These are phyloP conservation scores for Sinocyclocheilus anshuiensis DNA, from an alignment of 2,113 vertebrate species.

Conservation along the genomic window DNA sequence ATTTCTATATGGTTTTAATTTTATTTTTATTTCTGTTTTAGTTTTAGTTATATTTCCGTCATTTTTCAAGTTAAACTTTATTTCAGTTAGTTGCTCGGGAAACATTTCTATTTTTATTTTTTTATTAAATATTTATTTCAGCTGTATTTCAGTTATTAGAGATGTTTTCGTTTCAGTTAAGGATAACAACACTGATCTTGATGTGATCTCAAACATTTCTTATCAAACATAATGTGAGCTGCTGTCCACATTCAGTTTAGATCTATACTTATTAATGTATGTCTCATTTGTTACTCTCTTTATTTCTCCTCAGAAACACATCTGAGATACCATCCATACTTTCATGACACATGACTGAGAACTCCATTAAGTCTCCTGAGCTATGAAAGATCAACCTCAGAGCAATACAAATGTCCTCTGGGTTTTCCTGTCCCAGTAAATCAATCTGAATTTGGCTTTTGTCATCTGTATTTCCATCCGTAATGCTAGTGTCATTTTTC, in stretches of 20 bases:
- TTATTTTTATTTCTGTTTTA: too few relatives aligned
- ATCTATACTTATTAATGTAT: not conserved
- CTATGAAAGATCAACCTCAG: not conserved
- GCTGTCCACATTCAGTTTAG: not conserved
- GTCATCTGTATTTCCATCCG: constrained; percentile 2
- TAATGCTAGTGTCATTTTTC: not conserved
- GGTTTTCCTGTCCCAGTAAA: not conserved
- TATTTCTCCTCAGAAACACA: not conserved
- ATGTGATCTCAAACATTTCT: not conserved
- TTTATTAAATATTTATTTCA: not conserved
- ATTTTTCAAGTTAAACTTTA: too few relatives aligned
- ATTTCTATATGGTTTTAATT: too few relatives aligned
- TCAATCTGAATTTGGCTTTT: constrained; percentile 17
- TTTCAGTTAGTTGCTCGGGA: too few relatives aligned
- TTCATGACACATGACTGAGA: not conserved
- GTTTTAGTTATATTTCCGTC: too few relatives aligned
- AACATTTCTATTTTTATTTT: too few relatives aligned
- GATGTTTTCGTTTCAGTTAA: not conserved
- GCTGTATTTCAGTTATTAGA: not conserved
- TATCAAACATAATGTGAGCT: not conserved
- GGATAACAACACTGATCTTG: not conserved
- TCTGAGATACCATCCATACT: not conserved
- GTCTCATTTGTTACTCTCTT: not conserved
- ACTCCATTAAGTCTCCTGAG: not conserved
- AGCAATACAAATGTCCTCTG: constrained; percentile 9